Evolutionary conservation across 2,888 invertebrate genomes (phyloP).

Genomic region (Agriopis aurantiaria): DNA sequence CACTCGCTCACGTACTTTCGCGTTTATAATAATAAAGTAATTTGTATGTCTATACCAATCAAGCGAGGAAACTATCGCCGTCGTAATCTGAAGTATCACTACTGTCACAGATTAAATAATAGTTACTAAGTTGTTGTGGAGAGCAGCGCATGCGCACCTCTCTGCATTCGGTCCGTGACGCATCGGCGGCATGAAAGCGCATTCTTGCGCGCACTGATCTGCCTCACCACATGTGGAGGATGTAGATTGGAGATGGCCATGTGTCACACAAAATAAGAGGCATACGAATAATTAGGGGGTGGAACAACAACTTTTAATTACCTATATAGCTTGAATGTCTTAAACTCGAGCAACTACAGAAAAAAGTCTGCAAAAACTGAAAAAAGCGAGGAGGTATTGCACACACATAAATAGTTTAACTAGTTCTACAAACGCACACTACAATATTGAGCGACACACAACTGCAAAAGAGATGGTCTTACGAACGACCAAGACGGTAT

Average conservation of each 20-base stretch:
- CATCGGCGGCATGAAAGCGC: constrained; percentile 64
- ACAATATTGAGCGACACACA: no score
- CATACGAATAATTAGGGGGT: no score
- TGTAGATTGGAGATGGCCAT: constrained; percentile 1
- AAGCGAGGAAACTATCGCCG: background rate
- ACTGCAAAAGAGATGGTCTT: no score
- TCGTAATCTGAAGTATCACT: background rate
- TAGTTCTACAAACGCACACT: no score
- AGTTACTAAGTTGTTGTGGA: constrained; percentile 1
- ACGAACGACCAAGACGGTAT: no score
- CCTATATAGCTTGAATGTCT: no score
- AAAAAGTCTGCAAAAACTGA: no score
- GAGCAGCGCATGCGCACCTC: constrained; percentile 39
- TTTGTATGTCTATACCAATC: background rate
- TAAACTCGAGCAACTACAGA: no score
- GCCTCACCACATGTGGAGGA: constrained; percentile 23
- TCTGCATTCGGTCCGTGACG: constrained; percentile 58
- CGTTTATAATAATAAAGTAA: background rate
- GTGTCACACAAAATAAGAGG: background rate
- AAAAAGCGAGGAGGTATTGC: no score
- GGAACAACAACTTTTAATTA: no score
- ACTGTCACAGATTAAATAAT: background rate
- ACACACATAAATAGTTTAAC: no score
- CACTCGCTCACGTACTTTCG: background rate
- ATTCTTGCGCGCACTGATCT: constrained; percentile 56